phyloP scores from a whole-genome alignment of 92 coral and sea anemone species.

The Parazoanthus atlanticus region DNA sequence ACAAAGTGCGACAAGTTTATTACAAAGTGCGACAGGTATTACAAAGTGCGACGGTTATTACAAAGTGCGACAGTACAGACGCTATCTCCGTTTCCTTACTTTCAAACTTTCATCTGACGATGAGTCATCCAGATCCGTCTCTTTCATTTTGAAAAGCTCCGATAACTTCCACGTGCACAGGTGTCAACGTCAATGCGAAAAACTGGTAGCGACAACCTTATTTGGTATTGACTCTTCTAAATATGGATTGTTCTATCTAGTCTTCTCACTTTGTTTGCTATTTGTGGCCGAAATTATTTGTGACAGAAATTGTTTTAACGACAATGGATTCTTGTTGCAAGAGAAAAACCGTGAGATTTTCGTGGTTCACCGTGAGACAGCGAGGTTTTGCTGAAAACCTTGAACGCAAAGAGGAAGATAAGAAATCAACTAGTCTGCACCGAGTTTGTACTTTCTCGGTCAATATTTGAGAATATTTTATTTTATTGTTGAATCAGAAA shows the following conservation, averaged over 20 bases:
- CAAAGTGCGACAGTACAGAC: too few species aligned
- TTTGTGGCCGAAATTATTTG: not conserved
- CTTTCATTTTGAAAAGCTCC: not conserved
- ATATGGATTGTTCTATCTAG: not conserved
- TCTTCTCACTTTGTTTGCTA: not conserved
- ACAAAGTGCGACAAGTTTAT: too few species aligned
- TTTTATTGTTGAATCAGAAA: too few species aligned
- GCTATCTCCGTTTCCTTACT: too few species aligned
- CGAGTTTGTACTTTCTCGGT: too few species aligned
- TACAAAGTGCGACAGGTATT: too few species aligned
- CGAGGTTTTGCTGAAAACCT: not conserved
- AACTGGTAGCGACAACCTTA: not conserved
- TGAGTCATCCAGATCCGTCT: not conserved
- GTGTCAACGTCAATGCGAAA: not conserved
- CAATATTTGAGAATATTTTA: too few species aligned
- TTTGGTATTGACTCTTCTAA: not conserved
- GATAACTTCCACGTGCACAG: not conserved
- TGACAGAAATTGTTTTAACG: not conserved
- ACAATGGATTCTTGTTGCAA: too few species aligned
- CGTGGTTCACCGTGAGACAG: not conserved
- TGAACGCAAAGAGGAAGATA: too few species aligned
- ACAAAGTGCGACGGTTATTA: too few species aligned
- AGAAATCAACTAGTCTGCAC: too few species aligned
- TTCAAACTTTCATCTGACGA: not conserved
- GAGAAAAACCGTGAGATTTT: not conserved